These are phyloP conservation scores for Falco punctatus DNA, from an alignment of 2,113 vertebrate species.

Conservation along the genomic window DNA sequence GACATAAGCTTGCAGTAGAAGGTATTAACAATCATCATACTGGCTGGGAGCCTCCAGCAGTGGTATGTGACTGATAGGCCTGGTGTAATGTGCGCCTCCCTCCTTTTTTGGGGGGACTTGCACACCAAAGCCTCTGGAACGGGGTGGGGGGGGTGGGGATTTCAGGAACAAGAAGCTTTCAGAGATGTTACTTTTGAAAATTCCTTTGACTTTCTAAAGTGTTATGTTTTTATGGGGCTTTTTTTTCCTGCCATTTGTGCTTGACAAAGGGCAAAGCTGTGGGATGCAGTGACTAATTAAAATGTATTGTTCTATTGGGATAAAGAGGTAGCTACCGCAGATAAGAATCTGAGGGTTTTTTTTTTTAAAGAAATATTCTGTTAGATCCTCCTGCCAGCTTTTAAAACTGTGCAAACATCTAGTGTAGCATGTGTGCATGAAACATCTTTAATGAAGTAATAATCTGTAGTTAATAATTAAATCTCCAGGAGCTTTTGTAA, in stretches of 20 bases:
- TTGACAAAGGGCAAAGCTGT: background rate
- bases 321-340: background rate
- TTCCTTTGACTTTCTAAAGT: background rate
- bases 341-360: background rate
- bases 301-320: background rate
- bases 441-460: slow-evolving; percentile 16
- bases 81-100: background rate
- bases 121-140: background rate
- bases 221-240: accelerated
- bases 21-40: accelerated
- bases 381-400: background rate
- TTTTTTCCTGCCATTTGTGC: background rate
- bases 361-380: background rate
- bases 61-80: background rate
- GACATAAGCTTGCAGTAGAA: background rate
- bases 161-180: background rate
- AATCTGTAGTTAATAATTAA: slow-evolving; percentile 52
- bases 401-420: slow-evolving; percentile 15
- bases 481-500: background rate
- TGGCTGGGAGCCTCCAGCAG: background rate
- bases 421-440: background rate
- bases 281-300: background rate
- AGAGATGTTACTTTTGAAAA: background rate
- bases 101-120: background rate
- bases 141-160: background rate